Evolutionary conservation across 2,888 invertebrate species (phyloP).

Genomic region (Meiosimyza platycephala): DNA sequence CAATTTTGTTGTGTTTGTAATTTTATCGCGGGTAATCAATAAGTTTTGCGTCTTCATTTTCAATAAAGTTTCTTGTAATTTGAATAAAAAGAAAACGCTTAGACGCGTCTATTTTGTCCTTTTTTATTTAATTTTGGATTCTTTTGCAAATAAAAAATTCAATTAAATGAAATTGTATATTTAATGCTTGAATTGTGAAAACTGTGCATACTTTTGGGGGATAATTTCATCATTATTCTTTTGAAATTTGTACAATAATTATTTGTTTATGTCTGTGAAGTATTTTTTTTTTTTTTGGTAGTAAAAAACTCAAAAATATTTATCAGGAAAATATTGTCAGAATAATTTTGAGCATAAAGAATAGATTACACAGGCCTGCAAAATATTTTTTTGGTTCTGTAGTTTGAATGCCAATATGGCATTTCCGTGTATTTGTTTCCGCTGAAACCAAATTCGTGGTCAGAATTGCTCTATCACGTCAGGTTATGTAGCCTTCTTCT

Average conservation of each 20-base stretch:
- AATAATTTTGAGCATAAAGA: too few species aligned
- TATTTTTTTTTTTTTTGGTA: too few species aligned
- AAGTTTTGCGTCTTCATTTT: slow-evolving; percentile 9
- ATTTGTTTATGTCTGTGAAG: too few species aligned
- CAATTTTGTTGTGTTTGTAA: slow-evolving; percentile 14
- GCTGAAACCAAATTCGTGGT: too few species aligned
- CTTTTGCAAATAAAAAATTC: slow-evolving; percentile 51
- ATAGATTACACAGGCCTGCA: too few species aligned
- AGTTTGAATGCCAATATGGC: too few species aligned
- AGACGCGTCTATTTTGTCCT: background rate
- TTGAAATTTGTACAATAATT: background rate
- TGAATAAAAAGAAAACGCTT: slow-evolving; percentile 2
- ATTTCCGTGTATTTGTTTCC: too few species aligned
- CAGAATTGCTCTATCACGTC: too few species aligned
- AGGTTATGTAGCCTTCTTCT: too few species aligned
- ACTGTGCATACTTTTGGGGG: slow-evolving; percentile 30
- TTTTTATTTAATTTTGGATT: slow-evolving; percentile 14
- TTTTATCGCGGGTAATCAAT: slow-evolving; percentile 38
- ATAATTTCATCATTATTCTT: background rate
- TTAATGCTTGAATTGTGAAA: slow-evolving; percentile 44
- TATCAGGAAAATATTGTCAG: too few species aligned
- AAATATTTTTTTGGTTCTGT: too few species aligned
- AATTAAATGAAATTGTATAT: slow-evolving; percentile 64
- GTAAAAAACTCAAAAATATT: too few species aligned
- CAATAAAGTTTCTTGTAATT: slow-evolving; percentile 22